Base-by-base conservation (phyloP, 2,797 vertebrate species). In the Parotocinclus haroldoi region DNA sequence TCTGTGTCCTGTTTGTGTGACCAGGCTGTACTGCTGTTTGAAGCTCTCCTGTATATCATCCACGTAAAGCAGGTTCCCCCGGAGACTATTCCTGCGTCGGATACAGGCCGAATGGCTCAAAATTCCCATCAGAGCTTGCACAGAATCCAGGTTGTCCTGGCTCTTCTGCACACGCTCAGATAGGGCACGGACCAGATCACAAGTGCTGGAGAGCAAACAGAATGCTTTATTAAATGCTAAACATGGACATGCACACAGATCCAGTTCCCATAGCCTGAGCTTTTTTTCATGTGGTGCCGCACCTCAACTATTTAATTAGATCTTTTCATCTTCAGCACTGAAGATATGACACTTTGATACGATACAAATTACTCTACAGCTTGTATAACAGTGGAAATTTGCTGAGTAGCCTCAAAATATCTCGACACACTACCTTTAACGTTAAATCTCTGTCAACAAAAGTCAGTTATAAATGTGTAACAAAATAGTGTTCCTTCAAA, bases 111-210 rank as follows among this genome's bases (percentile, higher is more conserved):
- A 73, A 50, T 88, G 79, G 61, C 77, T 89, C 68, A 87, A 81
- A 80, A 81, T 83, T 10, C 70, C 75, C 81, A 89, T 84, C 10
- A 90, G 74, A 4, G 58, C 78, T 57, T 87, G 82, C 71, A 91
- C 78, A 16, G 82, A 73, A 63, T 91, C 87, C 70, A 89, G 72
- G 45, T 89, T 89, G 42, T 75, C 76, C 77, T 91, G 91, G 73
- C 89, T 87, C 72, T 80, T 91, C 78, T 89, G 86, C 59, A 88
- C 85, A 55, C 80, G 80, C 58, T 71, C 80, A 13, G 87, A 84
- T 65, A 89, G 67, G 36, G 76, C 85, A 77, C 87, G 78, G 57
- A 78, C 70, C 58, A 76, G 40, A 27, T 60, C 78, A 55, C 17
- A 38, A 13, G 52, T 71, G 65, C 74, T 79, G 58, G 7, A 10